Conservation (phyloP, 2,888 invertebrate genomes). For the Clanis bilineata region DNA sequence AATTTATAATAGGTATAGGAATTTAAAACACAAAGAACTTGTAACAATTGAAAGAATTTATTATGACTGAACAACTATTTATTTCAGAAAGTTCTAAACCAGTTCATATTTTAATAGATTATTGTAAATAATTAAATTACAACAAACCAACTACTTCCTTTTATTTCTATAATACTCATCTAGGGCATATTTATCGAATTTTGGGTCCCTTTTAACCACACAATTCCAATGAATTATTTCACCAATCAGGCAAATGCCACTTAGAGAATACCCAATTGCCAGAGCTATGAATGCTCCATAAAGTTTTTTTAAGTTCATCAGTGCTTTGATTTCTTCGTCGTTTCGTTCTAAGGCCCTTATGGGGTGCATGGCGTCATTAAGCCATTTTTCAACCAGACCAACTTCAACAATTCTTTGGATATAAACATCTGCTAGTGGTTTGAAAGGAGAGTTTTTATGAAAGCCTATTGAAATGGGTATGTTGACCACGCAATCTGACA, state of each 20-base stretch:
- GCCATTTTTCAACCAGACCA: slow-evolving; percentile 90
- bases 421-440: slow-evolving; percentile 85
- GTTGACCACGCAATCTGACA: slow-evolving; percentile 90
- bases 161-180: slow-evolving; percentile 78
- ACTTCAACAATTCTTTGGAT: slow-evolving; percentile 87
- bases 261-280: slow-evolving; percentile 85
- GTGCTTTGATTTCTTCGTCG: slow-evolving; percentile 85
- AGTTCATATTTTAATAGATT: slow-evolving; percentile 34
- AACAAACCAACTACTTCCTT: slow-evolving; percentile 39
- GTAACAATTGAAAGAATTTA: slow-evolving; percentile 7
- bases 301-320: slow-evolving; percentile 89
- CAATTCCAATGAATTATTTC: slow-evolving; percentile 87
- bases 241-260: slow-evolving; percentile 77
- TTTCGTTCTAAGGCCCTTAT: slow-evolving; percentile 80
- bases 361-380: slow-evolving; percentile 86
- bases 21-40: background rate
- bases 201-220: slow-evolving; percentile 85
- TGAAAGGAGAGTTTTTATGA: slow-evolving; percentile 91
- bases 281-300: slow-evolving; percentile 89
- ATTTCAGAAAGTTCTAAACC: slow-evolving; percentile 39
- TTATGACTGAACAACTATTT: slow-evolving; percentile 45
- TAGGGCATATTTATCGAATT: slow-evolving; percentile 86
- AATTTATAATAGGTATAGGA: background rate
- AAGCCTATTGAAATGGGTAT: slow-evolving; percentile 92
- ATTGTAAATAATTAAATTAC: slow-evolving; percentile 20